Base-by-base conservation (phyloP, 1,140 invertebrate species). In the Orius laevigatus region DNA sequence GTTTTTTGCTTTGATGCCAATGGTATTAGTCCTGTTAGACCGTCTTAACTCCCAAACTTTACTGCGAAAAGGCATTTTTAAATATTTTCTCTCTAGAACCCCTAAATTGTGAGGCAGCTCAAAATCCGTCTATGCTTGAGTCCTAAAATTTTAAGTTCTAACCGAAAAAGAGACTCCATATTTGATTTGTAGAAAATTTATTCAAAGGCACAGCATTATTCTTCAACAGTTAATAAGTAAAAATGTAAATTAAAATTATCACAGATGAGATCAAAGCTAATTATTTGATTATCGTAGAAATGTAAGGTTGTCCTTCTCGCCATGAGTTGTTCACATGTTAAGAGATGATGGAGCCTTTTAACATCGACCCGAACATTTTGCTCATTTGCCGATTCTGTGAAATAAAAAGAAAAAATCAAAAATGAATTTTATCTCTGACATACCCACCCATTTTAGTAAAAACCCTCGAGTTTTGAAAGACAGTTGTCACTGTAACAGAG, bases 231-330 rank as follows among this genome's bases (percentile, higher is more conserved):
- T 9, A 33, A 16, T 10, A 50, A 33, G 34, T 42, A 50, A 32
- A 50, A 50, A 34, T 50, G 41, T 5, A 50, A 39, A 11, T 10
- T 18, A 38, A 50, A 50, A 18, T 33, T 43, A 36, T 50, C 48
- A 44, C 48, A 50, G n/a, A 14, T 33, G 6, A 50, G 15, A 38
- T 20, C n/a, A 31, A 50, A 35, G 32, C 32, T 16, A 2, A 50
- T 42, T 15, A 32, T 34, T 36, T 33, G 16, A 12, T 19, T 50
- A 14, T 40, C 40, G 10, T 34, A 12, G 16, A 50, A 50, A 16
- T 41, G 33, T n/a, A 41, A 33, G 1, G 18, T 19, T 11, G 41
- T 44, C 35, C 34, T 43, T 44, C 34, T 50, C 5, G 48, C 40
- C 33, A 33, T 44, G 4, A 50, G 48, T 10, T 19, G 40, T 44